Conservation (phyloP, 2,113 vertebrate species). For the Coreoperca whiteheadi region DNA sequence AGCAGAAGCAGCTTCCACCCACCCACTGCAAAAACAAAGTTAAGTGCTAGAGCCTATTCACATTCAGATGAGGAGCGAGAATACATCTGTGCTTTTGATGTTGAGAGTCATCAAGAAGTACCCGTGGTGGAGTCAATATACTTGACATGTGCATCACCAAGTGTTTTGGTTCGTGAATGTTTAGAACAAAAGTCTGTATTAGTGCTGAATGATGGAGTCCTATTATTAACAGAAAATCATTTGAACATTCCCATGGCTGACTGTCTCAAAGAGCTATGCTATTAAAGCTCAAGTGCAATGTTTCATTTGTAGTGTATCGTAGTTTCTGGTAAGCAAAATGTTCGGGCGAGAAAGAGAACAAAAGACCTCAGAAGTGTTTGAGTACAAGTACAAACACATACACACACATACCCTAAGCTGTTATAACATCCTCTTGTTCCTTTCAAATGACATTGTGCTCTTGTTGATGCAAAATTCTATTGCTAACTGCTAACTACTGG, state of each 20-base stretch:
- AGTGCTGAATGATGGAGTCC: background rate
- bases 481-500: background rate
- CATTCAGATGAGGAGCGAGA: slow-evolving; percentile 43
- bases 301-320: background rate
- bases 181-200: slow-evolving; percentile 23
- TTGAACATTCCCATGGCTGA: background rate
- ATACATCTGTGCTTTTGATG: slow-evolving; percentile 58
- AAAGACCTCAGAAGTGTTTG: background rate
- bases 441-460: slow-evolving; percentile 7
- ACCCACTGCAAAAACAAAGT: slow-evolving; percentile 48
- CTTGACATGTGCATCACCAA: slow-evolving; percentile 51
- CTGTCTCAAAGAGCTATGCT: background rate
- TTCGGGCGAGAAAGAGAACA: background rate
- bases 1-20: slow-evolving; percentile 50
- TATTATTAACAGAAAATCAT: background rate
- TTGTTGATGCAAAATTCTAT: background rate
- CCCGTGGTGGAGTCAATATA: slow-evolving; percentile 37
- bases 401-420: too few relatives aligned
- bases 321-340: background rate
- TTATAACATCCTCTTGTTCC: background rate
- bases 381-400: background rate
- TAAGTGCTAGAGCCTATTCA: slow-evolving; percentile 50
- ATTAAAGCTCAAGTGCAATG: slow-evolving; percentile 11
- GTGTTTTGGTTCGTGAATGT: slow-evolving; percentile 28
- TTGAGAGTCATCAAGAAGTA: slow-evolving; percentile 48